Base-by-base conservation (phyloP, 2,888 invertebrate genomes). In the Andrena praecox region DNA sequence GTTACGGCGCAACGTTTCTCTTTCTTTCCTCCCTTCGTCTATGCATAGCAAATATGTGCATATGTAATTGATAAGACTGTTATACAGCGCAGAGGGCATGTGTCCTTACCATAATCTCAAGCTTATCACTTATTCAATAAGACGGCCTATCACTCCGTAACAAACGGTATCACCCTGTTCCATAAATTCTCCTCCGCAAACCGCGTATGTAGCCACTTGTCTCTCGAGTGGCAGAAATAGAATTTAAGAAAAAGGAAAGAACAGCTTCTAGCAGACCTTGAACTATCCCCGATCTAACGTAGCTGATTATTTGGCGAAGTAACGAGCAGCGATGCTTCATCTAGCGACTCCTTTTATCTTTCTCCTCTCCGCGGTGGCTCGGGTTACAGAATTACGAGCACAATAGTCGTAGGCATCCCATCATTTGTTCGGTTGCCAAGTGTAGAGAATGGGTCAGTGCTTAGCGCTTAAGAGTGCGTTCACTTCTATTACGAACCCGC, bases 391-490 rank as follows among this genome's bases (percentile, higher is more conserved):
- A 81, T 82, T 87, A 85, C 82, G 81, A 81, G 80, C 83, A 82
- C 78, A 84, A 88, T 80, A 73, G 71, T 80, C 78, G 78, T 27
- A 73, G 74, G 54, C 71, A 69, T 82, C 83, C 72, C 78, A 77
- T 84, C 85, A 79, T 88, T 86, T 87, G 84, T 88, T 88, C 80
- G 77, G 63, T 76, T 82, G 86, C 85, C 87, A 84, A 85, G 77
- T 59, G 74, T 82, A 69, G 80, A 85, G 84, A 85, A 80, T 62
- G 80, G 78, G 72, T 80, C 81, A 75, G 56, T 80, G 72, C 59
- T 70, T 56, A 70, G 54, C 81, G 70, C 79, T 80, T 77, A 84
- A 70, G 27, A 29, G 67, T 67, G 64, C 35, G 42, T 77, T 77
- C 60, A 59, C 69, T 74, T 75, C 69, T 72, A 81, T 80, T 79